A percentile compares a stretch with the other conserved stretches of the same genome.
These are phyloP conservation scores for Xanthia icteritia DNA, from an alignment of 2,888 invertebrate species.

Conservation along the genomic window DNA sequence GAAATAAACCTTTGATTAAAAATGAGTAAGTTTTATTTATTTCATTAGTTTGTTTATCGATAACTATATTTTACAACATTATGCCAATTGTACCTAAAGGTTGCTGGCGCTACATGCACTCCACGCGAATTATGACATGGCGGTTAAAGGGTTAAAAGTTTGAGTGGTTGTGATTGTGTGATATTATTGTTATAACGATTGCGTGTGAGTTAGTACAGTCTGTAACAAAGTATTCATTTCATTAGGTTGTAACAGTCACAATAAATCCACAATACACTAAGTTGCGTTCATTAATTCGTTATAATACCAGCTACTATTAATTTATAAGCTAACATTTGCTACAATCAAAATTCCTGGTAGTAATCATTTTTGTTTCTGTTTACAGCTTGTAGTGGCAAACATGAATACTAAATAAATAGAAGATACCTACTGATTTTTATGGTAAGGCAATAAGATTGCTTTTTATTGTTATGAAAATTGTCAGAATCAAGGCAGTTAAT, in stretches of 20 bases:
- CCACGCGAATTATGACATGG: no score
- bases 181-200: not conserved
- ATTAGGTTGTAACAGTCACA: conserved; percentile 5
- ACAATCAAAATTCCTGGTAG: not conserved
- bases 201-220: conserved; percentile 3
- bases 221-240: conserved; percentile 20
- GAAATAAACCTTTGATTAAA: no score
- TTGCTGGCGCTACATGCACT: no score
- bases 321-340: not conserved
- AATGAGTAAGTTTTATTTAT: no score
- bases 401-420: not conserved
- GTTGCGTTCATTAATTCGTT: not conserved
- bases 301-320: not conserved
- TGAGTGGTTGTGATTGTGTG: not conserved
- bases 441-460: not conserved
- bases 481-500: not conserved
- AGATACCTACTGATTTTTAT: not conserved
- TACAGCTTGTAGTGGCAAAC: not conserved
- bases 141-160: no score
- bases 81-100: no score
- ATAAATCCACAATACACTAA: conserved; percentile 7
- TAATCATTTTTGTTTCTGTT: not conserved
- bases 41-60: no score
- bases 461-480: not conserved
- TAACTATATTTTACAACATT: no score